These are phyloP conservation scores for Dendroctonus valens DNA, from an alignment of 1,140 invertebrate species.

Conservation along the genomic window DNA sequence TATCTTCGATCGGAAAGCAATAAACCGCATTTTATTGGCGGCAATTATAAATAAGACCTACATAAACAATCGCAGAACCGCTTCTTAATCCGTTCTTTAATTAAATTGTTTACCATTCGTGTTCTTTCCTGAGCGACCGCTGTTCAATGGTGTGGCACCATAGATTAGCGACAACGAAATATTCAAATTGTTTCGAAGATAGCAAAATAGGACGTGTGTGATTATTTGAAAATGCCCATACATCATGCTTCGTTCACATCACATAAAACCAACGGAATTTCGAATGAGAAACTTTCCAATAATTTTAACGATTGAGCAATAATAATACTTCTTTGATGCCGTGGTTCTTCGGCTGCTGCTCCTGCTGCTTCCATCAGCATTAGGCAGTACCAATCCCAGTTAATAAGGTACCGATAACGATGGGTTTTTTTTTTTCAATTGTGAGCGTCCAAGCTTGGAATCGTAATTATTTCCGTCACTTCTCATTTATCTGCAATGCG, in stretches of 20 bases:
- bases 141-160: not conserved
- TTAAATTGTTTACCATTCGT: slow-evolving; percentile 22
- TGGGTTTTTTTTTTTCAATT: too few species aligned
- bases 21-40: slow-evolving; percentile 17
- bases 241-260: slow-evolving; percentile 20
- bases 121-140: not conserved
- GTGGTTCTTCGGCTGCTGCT: too few species aligned
- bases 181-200: slow-evolving; percentile 13
- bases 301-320: slow-evolving; percentile 30
- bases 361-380: too few species aligned
- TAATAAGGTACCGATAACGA: too few species aligned
- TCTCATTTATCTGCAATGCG: too few species aligned
- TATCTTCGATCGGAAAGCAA: slow-evolving; percentile 10
- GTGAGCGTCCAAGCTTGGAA: too few species aligned
- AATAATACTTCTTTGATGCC: slow-evolving; percentile 10
- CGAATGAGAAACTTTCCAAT: slow-evolving; percentile 27
- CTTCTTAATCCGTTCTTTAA: slow-evolving; percentile 8
- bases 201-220: slow-evolving; percentile 13
- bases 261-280: slow-evolving; percentile 21
- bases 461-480: too few species aligned
- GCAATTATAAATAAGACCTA: slow-evolving; percentile 19
- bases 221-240: slow-evolving; percentile 25
- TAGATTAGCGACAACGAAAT: slow-evolving; percentile 11
- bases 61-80: slow-evolving; percentile 7
- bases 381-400: too few species aligned